Conservation (phyloP, 2,797 vertebrate genomes). For the Poecile montanus region DNA sequence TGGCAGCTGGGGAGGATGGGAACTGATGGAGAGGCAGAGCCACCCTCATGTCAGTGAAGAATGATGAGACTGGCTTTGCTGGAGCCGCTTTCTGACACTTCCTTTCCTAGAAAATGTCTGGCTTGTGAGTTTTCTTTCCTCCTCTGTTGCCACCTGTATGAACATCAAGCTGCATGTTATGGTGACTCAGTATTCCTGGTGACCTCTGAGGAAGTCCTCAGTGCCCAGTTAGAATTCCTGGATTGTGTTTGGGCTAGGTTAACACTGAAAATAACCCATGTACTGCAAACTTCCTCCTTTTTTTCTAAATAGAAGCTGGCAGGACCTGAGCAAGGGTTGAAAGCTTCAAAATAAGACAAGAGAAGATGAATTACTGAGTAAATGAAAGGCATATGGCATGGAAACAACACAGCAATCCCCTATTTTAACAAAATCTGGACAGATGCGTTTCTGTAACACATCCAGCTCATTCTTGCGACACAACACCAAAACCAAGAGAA, state of each 20-base stretch:
- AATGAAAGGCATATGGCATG: not conserved
- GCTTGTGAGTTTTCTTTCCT: not conserved
- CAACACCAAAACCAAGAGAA: not conserved
- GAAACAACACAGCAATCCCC: not conserved
- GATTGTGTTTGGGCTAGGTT: not conserved
- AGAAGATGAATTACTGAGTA: not conserved
- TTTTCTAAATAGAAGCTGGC: not conserved
- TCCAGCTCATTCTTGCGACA: not conserved
- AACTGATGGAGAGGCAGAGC: rapidly evolving
- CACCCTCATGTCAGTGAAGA: not conserved
- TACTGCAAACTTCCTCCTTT: not conserved
- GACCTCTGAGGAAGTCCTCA: not conserved
- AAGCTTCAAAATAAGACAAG: not conserved
- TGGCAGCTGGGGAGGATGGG: rapidly evolving
- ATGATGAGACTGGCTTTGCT: not conserved
- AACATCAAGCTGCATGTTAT: rapidly evolving
- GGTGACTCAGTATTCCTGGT: not conserved
- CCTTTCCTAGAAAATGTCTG: not conserved
- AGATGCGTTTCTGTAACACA: not conserved
- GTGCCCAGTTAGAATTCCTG: not conserved
- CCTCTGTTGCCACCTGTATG: not conserved
- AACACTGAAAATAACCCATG: not conserved
- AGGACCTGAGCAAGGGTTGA: not conserved
- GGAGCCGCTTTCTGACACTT: no score
- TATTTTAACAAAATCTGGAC: not conserved